Percentiles rank a stretch among this genome's conserved stretches.
phyloP scores from a whole-genome alignment of 2,888 invertebrate genomes.

The Lasioglossum zephyrum region DNA sequence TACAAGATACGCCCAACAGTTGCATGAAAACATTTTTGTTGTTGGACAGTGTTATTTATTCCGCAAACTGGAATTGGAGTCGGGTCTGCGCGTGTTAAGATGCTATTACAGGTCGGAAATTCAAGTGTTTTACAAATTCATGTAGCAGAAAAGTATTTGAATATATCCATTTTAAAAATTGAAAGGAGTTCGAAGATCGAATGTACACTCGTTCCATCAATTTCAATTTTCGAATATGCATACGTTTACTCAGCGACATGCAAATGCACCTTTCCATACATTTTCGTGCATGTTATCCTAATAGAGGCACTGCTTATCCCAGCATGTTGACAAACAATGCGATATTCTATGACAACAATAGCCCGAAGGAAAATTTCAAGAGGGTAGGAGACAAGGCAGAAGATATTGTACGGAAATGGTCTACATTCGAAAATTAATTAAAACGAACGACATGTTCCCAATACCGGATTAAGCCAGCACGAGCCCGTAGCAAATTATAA shows the following conservation, averaged over 20 bases:
- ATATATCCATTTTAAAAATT: too few relatives aligned
- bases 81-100: background rate
- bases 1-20: too few relatives aligned
- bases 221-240: background rate
- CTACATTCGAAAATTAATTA: background rate
- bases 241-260: background rate
- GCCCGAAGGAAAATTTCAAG: background rate
- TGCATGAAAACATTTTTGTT: too few relatives aligned
- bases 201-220: background rate
- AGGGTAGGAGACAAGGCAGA: background rate
- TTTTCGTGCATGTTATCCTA: background rate
- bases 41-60: background rate
- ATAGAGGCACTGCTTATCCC: background rate
- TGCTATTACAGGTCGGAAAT: too few relatives aligned
- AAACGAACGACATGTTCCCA: background rate
- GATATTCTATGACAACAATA: background rate
- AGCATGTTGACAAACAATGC: background rate
- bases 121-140: too few relatives aligned
- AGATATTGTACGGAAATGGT: background rate
- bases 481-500: too few relatives aligned
- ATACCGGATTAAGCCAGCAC: too few relatives aligned
- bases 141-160: too few relatives aligned
- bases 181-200: too few relatives aligned
- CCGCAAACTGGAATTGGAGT: background rate
- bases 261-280: background rate